Evolutionary conservation across 2,888 invertebrate species (phyloP).

Genomic region (Drosophila gaucha): DNA sequence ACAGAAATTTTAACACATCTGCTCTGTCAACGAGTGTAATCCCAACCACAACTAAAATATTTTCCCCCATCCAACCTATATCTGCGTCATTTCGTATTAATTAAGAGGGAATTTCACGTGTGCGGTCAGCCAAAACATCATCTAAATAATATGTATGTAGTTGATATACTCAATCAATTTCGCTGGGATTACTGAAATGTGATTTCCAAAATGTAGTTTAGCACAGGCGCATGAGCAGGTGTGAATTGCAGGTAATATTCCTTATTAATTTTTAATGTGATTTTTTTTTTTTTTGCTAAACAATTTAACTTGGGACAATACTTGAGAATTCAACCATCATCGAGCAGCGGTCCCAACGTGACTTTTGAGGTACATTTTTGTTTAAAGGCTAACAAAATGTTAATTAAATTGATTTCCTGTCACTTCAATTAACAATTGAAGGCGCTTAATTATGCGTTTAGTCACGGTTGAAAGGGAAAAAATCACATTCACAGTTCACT

Average conservation of each 20-base stretch:
- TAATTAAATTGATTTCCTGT: slow-evolving; percentile 41
- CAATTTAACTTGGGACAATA: slow-evolving; percentile 6
- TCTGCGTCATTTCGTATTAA: slow-evolving; percentile 15
- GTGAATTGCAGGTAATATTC: slow-evolving; percentile 26
- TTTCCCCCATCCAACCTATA: background rate
- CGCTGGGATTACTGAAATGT: too few species aligned
- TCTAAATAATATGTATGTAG: too few species aligned
- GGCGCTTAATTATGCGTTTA: slow-evolving; percentile 41
- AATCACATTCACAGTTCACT: slow-evolving; percentile 9
- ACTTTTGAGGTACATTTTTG: slow-evolving; percentile 10
- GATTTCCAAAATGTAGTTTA: slow-evolving; percentile 21
- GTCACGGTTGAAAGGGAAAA: slow-evolving; percentile 33
- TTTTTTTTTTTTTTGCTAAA: slow-evolving; percentile 13
- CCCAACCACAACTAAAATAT: background rate
- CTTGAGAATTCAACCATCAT: background rate
- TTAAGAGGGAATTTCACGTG: slow-evolving; percentile 18
- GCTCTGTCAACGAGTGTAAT: background rate
- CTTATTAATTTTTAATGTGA: slow-evolving; percentile 17
- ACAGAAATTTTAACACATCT: background rate
- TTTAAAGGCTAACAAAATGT: slow-evolving; percentile 6
- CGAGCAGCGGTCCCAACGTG: too few species aligned
- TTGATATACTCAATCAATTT: slow-evolving; percentile 3
- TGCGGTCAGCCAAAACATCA: slow-evolving; percentile 25
- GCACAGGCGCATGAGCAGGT: slow-evolving; percentile 1
- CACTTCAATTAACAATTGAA: slow-evolving; percentile 36